Percentiles rank a stretch among this genome's conserved stretches.
These are phyloP conservation scores for Drosophila borealis DNA, from an alignment of 2,888 invertebrate genomes.

Conservation along the genomic window DNA sequence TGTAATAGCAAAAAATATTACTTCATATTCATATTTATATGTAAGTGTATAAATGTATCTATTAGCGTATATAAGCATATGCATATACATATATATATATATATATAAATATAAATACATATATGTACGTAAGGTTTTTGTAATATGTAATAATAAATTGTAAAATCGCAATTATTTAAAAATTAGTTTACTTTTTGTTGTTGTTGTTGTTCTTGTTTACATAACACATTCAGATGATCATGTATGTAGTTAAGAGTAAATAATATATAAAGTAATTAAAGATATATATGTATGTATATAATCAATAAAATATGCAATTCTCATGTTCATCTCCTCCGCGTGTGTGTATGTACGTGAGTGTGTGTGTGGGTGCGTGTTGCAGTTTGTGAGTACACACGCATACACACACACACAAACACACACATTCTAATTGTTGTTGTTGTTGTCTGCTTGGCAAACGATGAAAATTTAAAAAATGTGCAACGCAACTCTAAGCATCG, in stretches of 20 bases:
- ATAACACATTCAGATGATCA: conserved; percentile 50
- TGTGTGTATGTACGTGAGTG: conserved; percentile 28
- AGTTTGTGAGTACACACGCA: conserved; percentile 29
- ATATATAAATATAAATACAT: conserved; percentile 32
- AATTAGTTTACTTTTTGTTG: conserved; percentile 62
- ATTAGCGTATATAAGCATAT: conserved; percentile 65
- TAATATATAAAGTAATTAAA: conserved; percentile 61
- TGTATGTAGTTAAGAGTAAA: conserved; percentile 61
- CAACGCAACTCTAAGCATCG: conserved; percentile 79
- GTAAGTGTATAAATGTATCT: conserved; percentile 57
- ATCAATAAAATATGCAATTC: conserved; percentile 60
- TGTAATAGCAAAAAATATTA: conserved; percentile 52
- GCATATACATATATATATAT: conserved; percentile 52
- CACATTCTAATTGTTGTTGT: conserved; percentile 44
- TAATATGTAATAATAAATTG: conserved; percentile 64
- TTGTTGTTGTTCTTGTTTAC: conserved; percentile 47
- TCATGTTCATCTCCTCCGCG: conserved; percentile 30
- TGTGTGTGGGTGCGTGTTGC: conserved; percentile 27
- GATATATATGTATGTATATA: conserved; percentile 52
- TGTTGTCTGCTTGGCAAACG: conserved; percentile 79
- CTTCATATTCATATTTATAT: conserved; percentile 44
- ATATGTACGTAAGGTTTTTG: conserved; percentile 38
- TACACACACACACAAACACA: conserved; percentile 13
- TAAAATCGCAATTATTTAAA: conserved; percentile 76
- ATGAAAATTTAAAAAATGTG: conserved; percentile 77